These are phyloP conservation scores for Rhagoletis zephyria DNA, from an alignment of 1,140 invertebrate genomes.

Conservation along the genomic window DNA sequence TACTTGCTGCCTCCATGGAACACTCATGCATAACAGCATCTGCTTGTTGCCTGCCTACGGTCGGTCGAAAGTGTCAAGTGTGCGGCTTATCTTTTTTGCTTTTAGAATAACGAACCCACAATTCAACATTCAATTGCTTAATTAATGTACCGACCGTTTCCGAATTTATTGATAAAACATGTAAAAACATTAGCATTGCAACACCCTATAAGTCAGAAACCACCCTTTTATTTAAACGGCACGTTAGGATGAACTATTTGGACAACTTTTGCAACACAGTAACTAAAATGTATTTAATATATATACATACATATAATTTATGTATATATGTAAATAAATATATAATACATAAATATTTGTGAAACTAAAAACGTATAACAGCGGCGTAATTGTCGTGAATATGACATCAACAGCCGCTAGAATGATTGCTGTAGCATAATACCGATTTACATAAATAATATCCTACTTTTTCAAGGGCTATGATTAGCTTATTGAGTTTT, in stretches of 20 bases:
- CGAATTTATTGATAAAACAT: conserved; percentile 27
- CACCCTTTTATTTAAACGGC: background rate
- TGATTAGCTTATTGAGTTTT: too few species aligned
- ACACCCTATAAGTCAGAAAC: background rate
- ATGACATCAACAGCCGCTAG: too few species aligned
- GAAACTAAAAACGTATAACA: background rate
- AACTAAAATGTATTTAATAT: too few species aligned
- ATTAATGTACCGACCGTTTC: conserved; percentile 29
- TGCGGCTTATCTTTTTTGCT: conserved; percentile 24
- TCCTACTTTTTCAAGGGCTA: too few species aligned
- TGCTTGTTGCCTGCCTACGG: background rate
- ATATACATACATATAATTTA: too few species aligned
- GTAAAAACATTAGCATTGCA: conserved; percentile 52
- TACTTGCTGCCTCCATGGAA: background rate
- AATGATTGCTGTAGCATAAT: too few species aligned
- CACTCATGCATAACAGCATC: conserved; percentile 32
- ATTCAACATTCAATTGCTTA: background rate
- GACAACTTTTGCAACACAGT: too few species aligned
- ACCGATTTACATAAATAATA: too few species aligned
- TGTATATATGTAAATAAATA: too few species aligned
- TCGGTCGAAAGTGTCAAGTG: background rate
- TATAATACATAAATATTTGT: too few species aligned
- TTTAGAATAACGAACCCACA: conserved; percentile 1
- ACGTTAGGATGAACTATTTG: too few species aligned
- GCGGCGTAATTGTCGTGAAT: background rate